Base-by-base conservation (phyloP, 2,113 vertebrate species). In the Colossoma macropomum region DNA sequence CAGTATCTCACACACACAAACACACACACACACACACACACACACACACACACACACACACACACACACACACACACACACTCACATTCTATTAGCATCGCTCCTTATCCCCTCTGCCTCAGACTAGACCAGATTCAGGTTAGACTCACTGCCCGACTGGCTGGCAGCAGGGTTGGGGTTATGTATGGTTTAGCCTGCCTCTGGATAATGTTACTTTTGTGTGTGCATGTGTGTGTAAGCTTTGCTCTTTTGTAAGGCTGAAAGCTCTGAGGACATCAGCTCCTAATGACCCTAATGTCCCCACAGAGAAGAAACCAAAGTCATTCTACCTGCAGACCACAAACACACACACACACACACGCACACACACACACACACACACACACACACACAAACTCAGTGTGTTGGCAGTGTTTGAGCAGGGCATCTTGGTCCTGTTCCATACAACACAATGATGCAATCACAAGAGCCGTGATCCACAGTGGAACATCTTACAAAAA, bases 21-120 rank as follows among this genome's bases (percentile, higher is more conserved):
- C 45, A 48, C 1, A 12, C 45, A 12, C 45, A 12, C 11, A 4
- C 11, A 12, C 45, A 65, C 19, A 7, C n/a, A n/a, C n/a, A 63
- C 85, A 79, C 74, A 70, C 78, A 84, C 50, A 82, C 38, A 81
- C 73, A 54, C 77, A 78, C 66, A 72, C n/a, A 56, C 30, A 28
- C 62, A 63, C 25, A 50, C 28, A n/a, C n/a, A n/a, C n/a, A n/a
- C n/a, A n/a, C n/a, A n/a, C n/a, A n/a, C n/a, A n/a, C n/a, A n/a
- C 34, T 38, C 34, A 4, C 34, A 38, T 38, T 38, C 3, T 38
- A 7, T 38, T 38, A 4, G 7, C 34, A 17, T 63, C 50, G 10
- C 50, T 34, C 48, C 54, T 34, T 52, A 66, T 68, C 23, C 28
- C 15, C 23, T 54, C 4, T 68, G 23, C 41, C 41, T 66, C 50